Percentiles rank a stretch among this genome's conserved stretches.
Conservation (phyloP, 2,113 vertebrate genomes). For the Porphyrio hochstetteri region DNA sequence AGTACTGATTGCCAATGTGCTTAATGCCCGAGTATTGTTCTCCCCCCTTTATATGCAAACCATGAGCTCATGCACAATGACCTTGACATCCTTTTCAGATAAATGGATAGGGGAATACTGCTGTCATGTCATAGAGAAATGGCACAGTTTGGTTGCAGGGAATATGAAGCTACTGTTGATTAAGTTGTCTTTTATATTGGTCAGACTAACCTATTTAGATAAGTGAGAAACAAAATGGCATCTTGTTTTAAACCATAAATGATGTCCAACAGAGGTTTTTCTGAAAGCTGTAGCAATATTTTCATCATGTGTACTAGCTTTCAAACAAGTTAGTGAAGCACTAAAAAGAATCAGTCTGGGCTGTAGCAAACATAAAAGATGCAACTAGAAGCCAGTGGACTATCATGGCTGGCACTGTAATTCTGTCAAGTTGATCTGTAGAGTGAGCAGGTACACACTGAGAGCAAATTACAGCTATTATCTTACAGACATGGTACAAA, state of each 20-base stretch:
- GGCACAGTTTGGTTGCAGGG: background rate
- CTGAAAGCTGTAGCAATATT: background rate
- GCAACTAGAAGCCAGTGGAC: background rate
- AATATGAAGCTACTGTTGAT: background rate
- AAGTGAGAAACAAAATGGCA: background rate
- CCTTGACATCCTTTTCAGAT: background rate
- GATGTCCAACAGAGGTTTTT: background rate
- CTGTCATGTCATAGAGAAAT: background rate
- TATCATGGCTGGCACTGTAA: background rate
- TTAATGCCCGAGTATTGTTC: background rate
- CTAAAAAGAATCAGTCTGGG: background rate
- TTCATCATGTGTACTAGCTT: background rate
- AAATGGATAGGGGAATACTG: background rate
- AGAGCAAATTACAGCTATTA: background rate
- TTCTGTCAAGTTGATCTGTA: conserved; percentile 10
- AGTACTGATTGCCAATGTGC: background rate
- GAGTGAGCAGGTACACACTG: background rate
- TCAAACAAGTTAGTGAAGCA: background rate
- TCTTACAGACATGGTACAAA: background rate
- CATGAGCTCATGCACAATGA: background rate
- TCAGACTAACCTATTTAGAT: background rate
- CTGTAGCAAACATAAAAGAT: background rate
- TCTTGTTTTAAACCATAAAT: background rate
- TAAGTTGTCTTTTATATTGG: background rate
- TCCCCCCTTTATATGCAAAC: background rate